Evolutionary conservation across 2,113 vertebrate genomes (phyloP), one percentile per base, ranked within the genome.

Genomic region (Rhinolophus sinicus): DNA sequence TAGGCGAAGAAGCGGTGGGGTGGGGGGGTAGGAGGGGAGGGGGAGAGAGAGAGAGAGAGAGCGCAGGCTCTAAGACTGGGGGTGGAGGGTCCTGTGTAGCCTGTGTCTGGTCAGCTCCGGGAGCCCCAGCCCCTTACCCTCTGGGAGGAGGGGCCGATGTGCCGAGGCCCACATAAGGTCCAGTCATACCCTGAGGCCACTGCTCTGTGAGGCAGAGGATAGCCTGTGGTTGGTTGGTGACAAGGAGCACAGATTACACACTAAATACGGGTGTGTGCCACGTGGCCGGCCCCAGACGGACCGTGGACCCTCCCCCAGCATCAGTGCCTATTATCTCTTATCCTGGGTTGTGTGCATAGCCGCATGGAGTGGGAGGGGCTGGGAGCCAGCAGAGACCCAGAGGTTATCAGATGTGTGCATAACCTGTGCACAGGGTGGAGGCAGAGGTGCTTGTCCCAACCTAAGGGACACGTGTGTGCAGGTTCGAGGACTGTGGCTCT

Each of bases 231-330:
- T n/a, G 19, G n/a, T 50, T 50, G 28, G 30, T 54, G 69, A 44
- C 6, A 13, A 0, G 4, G 13, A 13, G 35, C 12, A 94, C 65
- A 16, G 18, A 50, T 24, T 24, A 21, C 30, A 24, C 56, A 75
- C 10, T 56, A 38, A 56, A 56, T 22, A 52, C 5, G 35, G 56
- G 16, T 16, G 44, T 5, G 18, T 5, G 77, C 40, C 54, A 21
- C 1, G 16, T 14, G 15, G 56, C 8, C 10, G 26, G 33, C 33
- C 40, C n/a, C 22, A 19, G 26, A 56, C 13, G 52, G 26, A 33
- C 72, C 0, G 22, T 2, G 38, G n/a, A 19, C 47, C 30, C 14
- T 8, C n/a, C 6, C 8, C 40, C n/a, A 0, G 21, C 1, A n/a
- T 15, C 19, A 12, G 0, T 35, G 50, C 30, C 35, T 14, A 8